phyloP scores from a whole-genome alignment of 1,140 invertebrate species.

The Papilio polyxenes region DNA sequence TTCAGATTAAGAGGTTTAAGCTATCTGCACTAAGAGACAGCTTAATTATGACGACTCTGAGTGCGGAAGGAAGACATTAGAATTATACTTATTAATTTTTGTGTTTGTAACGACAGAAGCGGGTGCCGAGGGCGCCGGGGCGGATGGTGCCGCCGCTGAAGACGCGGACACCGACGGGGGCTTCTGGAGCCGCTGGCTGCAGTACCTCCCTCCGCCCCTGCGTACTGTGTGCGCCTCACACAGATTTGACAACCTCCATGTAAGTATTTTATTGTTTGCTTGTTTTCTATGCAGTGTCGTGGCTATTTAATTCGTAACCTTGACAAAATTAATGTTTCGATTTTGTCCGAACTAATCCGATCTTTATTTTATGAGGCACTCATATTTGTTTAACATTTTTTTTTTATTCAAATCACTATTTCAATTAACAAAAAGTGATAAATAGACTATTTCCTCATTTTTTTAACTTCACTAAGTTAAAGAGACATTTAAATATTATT shows the following conservation, averaged over 20 bases:
- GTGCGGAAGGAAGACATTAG: not conserved
- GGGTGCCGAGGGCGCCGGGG: conserved; percentile 46
- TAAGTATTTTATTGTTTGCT: conserved; percentile 49
- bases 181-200: conserved; percentile 50
- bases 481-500: not conserved
- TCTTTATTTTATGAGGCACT: too few relatives aligned
- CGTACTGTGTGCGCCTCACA: conserved; percentile 58
- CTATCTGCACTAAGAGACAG: too few relatives aligned
- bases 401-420: too few relatives aligned
- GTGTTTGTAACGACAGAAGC: conserved; percentile 44
- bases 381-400: too few relatives aligned
- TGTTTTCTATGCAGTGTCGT: not conserved
- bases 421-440: too few relatives aligned
- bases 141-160: conserved; percentile 40
- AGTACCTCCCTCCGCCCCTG: conserved; percentile 49
- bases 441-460: not conserved
- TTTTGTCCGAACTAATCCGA: too few relatives aligned
- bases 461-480: not conserved
- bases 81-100: not conserved
- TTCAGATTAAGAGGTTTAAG: not conserved
- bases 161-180: conserved; percentile 40
- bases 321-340: too few relatives aligned
- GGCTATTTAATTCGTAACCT: too few relatives aligned
- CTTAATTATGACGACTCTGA: not conserved
- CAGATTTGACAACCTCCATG: conserved; percentile 66